Percentiles rank a stretch among this genome's conserved stretches.
Conservation (phyloP, 2,113 vertebrate genomes). For the Cyprichromis sp. region DNA sequence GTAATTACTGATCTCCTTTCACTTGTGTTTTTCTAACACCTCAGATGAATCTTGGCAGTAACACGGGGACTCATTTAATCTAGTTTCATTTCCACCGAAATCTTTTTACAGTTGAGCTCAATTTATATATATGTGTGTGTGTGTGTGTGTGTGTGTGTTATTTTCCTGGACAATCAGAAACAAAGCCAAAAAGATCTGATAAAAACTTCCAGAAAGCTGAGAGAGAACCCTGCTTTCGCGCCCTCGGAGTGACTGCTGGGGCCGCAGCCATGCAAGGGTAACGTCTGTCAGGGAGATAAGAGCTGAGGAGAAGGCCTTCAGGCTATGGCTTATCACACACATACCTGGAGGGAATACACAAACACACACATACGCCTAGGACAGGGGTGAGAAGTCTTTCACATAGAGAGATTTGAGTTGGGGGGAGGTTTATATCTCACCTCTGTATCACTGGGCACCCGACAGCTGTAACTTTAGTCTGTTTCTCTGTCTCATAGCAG, state of each 20-base stretch:
- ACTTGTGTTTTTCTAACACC: background rate
- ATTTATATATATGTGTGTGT: too few relatives aligned
- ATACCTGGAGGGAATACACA: constrained; percentile 7
- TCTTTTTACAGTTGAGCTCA: background rate
- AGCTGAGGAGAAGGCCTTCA: constrained; percentile 7
- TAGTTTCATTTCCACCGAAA: background rate
- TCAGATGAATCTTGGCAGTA: background rate
- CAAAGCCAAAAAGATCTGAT: constrained; percentile 9
- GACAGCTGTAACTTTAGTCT: background rate
- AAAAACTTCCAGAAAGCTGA: background rate
- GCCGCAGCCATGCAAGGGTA: background rate
- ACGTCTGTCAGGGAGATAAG: constrained; percentile 53
- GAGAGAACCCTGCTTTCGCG: background rate
- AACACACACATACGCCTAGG: background rate
- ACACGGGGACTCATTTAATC: background rate
- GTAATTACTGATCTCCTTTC: background rate
- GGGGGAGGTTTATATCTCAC: constrained; percentile 18
- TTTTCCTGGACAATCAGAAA: background rate
- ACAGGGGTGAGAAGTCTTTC: background rate
- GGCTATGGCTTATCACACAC: constrained; percentile 33
- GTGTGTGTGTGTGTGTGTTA: background rate
- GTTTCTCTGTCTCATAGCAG: constrained; percentile 15
- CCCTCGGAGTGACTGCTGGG: background rate
- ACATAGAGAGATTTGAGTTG: background rate
- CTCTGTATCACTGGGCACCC: background rate